These are phyloP conservation scores for Bufotes viridis DNA, from an alignment of 2,797 vertebrate species.

Conservation along the genomic window DNA sequence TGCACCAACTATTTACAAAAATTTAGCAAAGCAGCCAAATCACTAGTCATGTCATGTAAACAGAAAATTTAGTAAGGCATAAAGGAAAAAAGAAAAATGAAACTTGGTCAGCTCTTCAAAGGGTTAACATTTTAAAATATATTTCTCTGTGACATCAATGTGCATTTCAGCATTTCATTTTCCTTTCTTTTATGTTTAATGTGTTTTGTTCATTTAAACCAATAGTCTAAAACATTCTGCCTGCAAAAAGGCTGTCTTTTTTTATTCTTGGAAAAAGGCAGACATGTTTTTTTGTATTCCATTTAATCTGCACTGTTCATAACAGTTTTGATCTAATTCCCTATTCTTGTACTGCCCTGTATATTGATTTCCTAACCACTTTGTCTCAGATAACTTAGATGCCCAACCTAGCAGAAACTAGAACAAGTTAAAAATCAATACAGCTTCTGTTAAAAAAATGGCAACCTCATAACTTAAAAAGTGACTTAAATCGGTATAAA, in stretches of 20 bases:
- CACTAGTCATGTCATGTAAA: too few relatives aligned
- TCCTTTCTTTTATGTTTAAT: not conserved
- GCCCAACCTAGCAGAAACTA: constrained; percentile 61
- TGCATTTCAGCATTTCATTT: not conserved
- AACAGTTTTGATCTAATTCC: constrained; percentile 51
- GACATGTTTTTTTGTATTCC: constrained; percentile 49
- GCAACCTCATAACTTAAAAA: constrained; percentile 53
- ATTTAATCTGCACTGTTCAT: constrained; percentile 52
- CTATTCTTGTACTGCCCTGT: constrained; percentile 56
- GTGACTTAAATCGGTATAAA: constrained; percentile 29
- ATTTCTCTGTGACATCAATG: not conserved
- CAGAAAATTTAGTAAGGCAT: too few relatives aligned
- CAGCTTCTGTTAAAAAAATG: constrained; percentile 52
- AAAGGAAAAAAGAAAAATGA: too few relatives aligned
- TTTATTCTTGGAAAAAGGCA: constrained; percentile 14
- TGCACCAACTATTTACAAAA: too few relatives aligned
- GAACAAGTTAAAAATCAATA: constrained; percentile 62
- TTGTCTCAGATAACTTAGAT: constrained; percentile 60
- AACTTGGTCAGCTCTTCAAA: too few relatives aligned
- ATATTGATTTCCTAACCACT: constrained; percentile 61
- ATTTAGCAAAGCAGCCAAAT: too few relatives aligned
- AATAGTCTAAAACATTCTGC: constrained; percentile 8
- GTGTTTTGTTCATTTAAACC: not conserved
- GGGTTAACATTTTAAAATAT: not conserved
- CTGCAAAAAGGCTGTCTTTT: not conserved